A percentile compares a stretch with the other conserved stretches of the same genome.
Conservation (phyloP, 2,888 invertebrate species). For the Hypsopygia costalis region DNA sequence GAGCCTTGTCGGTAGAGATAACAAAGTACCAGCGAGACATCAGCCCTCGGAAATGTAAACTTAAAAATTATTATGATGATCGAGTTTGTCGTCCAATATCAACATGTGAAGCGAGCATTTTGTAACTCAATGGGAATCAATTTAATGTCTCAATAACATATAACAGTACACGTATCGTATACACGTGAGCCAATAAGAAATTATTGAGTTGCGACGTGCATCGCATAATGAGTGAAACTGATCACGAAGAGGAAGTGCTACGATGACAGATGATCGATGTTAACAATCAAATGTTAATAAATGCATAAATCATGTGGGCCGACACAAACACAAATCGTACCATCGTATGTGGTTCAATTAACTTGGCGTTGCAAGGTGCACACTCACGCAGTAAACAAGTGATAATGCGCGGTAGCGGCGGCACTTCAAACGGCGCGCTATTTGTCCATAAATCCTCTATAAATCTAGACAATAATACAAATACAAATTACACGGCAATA, state of each 20-base stretch:
- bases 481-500: constrained; percentile 62
- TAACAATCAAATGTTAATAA: constrained; percentile 21
- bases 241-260: constrained; percentile 40
- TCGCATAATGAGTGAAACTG: constrained; percentile 36
- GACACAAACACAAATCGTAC: constrained; percentile 7
- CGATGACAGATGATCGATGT: constrained; percentile 48
- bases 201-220: constrained; percentile 22
- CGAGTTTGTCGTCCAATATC: too few species aligned
- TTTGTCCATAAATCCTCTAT: constrained; percentile 42
- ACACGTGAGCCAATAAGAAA: constrained; percentile 8
- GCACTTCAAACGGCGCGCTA: constrained; percentile 31
- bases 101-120: too few species aligned
- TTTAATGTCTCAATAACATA: constrained; percentile 2
- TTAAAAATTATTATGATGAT: constrained; percentile 6
- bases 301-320: constrained; percentile 17
- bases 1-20: constrained; percentile 54
- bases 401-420: constrained; percentile 15
- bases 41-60: constrained; percentile 12
- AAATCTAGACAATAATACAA: constrained; percentile 46
- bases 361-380: constrained; percentile 3
- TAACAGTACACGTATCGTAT: background rate
- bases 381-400: constrained; percentile 5
- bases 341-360: constrained; percentile 8
- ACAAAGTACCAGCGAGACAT: constrained; percentile 31
- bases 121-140: background rate